Base-by-base conservation (phyloP, 2,888 invertebrate species). In the Dasypogon diadema region DNA sequence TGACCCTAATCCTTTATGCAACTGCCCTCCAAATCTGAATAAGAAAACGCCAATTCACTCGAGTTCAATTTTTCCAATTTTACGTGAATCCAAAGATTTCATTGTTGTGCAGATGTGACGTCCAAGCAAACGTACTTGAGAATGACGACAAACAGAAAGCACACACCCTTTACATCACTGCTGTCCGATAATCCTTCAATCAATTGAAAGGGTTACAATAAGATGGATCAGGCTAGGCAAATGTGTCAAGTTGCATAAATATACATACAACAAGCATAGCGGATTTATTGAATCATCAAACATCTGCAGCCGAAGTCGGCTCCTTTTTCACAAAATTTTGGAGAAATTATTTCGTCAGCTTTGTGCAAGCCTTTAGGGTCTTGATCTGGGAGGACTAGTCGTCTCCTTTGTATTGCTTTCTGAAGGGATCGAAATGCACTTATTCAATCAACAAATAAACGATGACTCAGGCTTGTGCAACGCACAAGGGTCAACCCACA, bases 1-100 rank as follows among this genome's bases (percentile, higher is more conserved):
- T 75, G 75, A 75, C 75, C 75, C 68, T 75, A 74, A 60, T 74
- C 74, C 74, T 74, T 74, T 74, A 63, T 74, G 51, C 74, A 74
- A 74, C 74, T 58, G 56, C 42, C 56, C 58, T 56, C 58, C 26
- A 58, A 56, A 72, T 72, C 56, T 74, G 34, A 56, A 70, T 70
- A 70, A 55, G 37, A 73, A 63, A 58, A 30, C 34, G 74, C 30
- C 60, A 48, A 60, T 18, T 74, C 74, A 48, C 24, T 60, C 26
- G 12, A 48, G 12, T 34, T 18, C 18, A 46, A 56, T 46, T 56
- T 55, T 73, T 56, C 48, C 1, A 74, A 58, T 60, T 74, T 74
- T 74, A 21, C 74, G 74, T 74, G 30, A 74, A 74, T 48, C 18
- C 12, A 24, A 46, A n/a, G 46, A 48, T 65, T 48, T 16, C n/a